These are phyloP conservation scores for Rhagoletis zephyria DNA, from an alignment of 1,140 invertebrate species.

Conservation along the genomic window DNA sequence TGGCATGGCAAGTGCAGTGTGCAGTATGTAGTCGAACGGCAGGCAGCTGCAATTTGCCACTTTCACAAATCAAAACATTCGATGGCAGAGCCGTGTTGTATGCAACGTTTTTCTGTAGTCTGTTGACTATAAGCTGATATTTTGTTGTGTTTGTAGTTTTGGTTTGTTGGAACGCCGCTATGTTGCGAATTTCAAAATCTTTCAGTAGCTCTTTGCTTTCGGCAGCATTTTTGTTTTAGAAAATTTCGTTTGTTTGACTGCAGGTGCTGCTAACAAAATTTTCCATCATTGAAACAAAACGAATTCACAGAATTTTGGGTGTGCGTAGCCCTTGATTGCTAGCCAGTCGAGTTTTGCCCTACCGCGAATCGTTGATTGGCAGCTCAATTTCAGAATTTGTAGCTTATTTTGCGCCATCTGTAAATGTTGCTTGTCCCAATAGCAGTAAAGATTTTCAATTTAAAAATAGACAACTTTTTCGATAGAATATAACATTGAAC, in stretches of 20 bases:
- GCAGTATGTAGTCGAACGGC: neutral
- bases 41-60: conserved; percentile 18
- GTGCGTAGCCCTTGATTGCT: too few relatives aligned
- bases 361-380: conserved; percentile 3
- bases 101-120: neutral
- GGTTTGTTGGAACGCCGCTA: neutral
- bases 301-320: conserved; percentile 33
- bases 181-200: conserved; percentile 1
- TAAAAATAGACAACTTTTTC: neutral
- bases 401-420: conserved; percentile 22
- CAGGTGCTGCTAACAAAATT: neutral
- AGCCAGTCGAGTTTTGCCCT: neutral
- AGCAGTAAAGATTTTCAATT: neutral
- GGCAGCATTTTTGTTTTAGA: neutral
- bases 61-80: neutral
- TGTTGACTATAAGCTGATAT: neutral
- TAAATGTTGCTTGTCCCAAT: neutral
- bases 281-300: conserved; percentile 2
- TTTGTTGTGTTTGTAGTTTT: neutral
- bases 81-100: neutral
- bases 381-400: neutral
- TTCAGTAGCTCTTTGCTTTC: neutral
- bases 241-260: conserved; percentile 36
- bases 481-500: neutral
- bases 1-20: neutral